A percentile compares a stretch with the other conserved stretches of the same genome.
Evolutionary conservation across 2,888 invertebrate species (phyloP).

Genomic region (Zele albiditarsus): DNA sequence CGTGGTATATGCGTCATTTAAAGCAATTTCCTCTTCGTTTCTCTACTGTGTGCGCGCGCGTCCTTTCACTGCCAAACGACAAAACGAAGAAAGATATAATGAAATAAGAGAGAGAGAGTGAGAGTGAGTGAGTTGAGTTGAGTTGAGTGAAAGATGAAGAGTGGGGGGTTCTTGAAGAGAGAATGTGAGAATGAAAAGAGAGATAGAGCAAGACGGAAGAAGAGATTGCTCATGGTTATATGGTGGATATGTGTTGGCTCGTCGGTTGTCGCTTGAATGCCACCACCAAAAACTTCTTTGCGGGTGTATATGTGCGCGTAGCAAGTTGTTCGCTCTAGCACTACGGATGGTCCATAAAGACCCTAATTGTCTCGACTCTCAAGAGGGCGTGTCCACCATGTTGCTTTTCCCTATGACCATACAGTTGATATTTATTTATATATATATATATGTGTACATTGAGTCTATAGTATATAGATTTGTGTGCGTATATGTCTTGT

Average conservation of each 20-base stretch:
- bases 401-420: conserved; percentile 10
- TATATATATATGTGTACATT: conserved; percentile 27
- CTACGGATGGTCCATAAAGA: conserved; percentile 56
- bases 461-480: not conserved
- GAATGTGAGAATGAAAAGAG: not conserved
- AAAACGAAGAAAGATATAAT: conserved; percentile 10
- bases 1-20: conserved; percentile 48
- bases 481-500: not conserved
- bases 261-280: conserved; percentile 45
- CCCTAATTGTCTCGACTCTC: conserved; percentile 60
- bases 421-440: conserved; percentile 6
- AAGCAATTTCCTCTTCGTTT: conserved; percentile 48
- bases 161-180: too few species aligned
- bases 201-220: not conserved
- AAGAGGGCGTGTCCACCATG: conserved; percentile 34
- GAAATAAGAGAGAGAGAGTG: conserved; percentile 18
- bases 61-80: conserved; percentile 32
- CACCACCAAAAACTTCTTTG: conserved; percentile 46
- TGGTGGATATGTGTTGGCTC: conserved; percentile 25
- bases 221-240: conserved; percentile 16
- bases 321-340: conserved; percentile 35
- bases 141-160: too few species aligned
- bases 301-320: conserved; percentile 37
- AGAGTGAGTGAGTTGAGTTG: too few species aligned
- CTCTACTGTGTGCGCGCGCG: conserved; percentile 22